phyloP scores from a whole-genome alignment of 2,113 vertebrate genomes.

The Elephantulus edwardii region DNA sequence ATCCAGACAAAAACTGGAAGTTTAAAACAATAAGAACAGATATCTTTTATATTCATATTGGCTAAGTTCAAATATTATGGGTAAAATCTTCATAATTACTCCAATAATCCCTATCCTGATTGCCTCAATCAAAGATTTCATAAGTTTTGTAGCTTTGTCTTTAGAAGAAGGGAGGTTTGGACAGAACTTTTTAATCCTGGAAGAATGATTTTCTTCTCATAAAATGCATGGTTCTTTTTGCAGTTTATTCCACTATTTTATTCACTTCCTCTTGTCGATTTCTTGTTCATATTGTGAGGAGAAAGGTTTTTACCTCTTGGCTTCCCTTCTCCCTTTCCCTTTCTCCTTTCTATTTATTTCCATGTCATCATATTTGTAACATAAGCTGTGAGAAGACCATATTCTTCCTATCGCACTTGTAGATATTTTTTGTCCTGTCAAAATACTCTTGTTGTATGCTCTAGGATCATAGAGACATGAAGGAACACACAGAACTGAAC shows the following conservation, averaged over 20 bases:
- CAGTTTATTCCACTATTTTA: slow-evolving; percentile 58
- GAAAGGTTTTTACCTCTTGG: slow-evolving; percentile 51
- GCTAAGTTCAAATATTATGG: slow-evolving; percentile 59
- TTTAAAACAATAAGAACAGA: slow-evolving; percentile 66
- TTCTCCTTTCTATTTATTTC: slow-evolving; percentile 35
- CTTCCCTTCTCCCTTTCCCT: slow-evolving; percentile 51
- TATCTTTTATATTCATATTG: slow-evolving; percentile 66
- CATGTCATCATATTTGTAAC: slow-evolving; percentile 59
- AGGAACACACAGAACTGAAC: neutral
- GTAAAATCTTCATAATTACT: slow-evolving; percentile 70
- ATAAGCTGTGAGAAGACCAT: slow-evolving; percentile 55
- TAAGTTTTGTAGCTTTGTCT: slow-evolving; percentile 69
- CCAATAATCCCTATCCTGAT: slow-evolving; percentile 67
- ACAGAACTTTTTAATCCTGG: slow-evolving; percentile 60
- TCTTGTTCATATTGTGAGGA: slow-evolving; percentile 45
- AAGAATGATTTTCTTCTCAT: slow-evolving; percentile 68
- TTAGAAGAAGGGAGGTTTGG: slow-evolving; percentile 59
- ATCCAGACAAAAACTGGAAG: slow-evolving; percentile 52
- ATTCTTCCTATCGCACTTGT: slow-evolving; percentile 40
- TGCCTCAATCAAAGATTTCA: slow-evolving; percentile 54
- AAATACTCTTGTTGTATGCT: neutral
- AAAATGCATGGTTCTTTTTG: slow-evolving; percentile 55
- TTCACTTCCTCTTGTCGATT: slow-evolving; percentile 36
- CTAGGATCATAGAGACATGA: neutral
- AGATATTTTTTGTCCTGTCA: slow-evolving; percentile 57